Base-by-base conservation (phyloP, 2,797 vertebrate genomes). In the Myotis daubentonii region DNA sequence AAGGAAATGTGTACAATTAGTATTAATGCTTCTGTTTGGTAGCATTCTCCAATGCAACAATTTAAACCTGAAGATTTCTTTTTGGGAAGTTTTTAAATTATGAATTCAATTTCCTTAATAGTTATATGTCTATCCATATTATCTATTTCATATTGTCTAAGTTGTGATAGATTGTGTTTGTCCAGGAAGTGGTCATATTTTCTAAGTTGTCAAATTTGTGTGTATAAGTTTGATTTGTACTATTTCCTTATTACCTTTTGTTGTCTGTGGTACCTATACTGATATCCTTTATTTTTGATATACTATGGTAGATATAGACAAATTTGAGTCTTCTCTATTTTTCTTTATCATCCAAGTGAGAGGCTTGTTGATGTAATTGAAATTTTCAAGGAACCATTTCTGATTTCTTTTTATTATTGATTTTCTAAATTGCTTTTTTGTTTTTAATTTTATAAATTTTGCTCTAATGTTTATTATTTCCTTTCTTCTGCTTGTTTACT, bases 401-500 rank as follows among this genome's bases (percentile, higher is more conserved):
- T 57, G 55, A 57, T 57, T 86, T 82, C 86, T 82, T 57, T 70
- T 78, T 55, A 25, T 60, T 60, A 76, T 44, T 88, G 49, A 84
- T 79, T 92, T 78, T 62, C 82, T 74, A 51, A 28, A 68, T 71
- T 92, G 44, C 68, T 70, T 93, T 90, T 89, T 74, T 82, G 57
- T 72, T 83, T 95, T 88, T n/a, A 62, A 55, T 88, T 78, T 74
- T 25, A 87, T 44, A 84, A 53, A 93, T 76, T 90, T 55, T 84
- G n/a, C 15, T 75, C 22, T 62, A 19, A 30, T n/a, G 17, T 89
- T 92, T 91, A 76, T 44, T 87, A 20, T 87, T 87, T 68, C 30
- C 5, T 49, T 76, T 93, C 36, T 36, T 81, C 25, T 78, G 11
- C 17, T 78, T 90, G 47, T 47, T 71, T 74, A 70, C 36, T 80